Base-by-base conservation (phyloP, 2,888 invertebrate genomes). In the Cantharis flavilabris region DNA sequence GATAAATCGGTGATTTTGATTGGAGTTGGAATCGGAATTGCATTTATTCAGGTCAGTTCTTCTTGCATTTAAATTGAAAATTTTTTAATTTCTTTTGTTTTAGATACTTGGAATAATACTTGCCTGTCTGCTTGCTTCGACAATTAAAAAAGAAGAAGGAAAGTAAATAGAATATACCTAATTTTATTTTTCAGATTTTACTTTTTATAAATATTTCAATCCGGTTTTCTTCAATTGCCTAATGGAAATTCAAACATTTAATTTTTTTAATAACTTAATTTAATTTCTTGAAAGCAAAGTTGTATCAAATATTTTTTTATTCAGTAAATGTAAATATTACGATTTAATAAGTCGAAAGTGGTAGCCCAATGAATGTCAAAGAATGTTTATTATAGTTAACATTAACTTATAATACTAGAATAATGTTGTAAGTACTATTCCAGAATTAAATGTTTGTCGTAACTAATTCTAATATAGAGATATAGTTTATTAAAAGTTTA, bases 31-130 rank as follows among this genome's bases (percentile, higher is more conserved):
- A 91, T 93, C 70, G 92, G 93, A 71, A 91, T 93, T 76, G 92
- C 92, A 23, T 92, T 93, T 82, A 80, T 91, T 18, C 90, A 91
- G 88, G 91, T 90, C 84, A 82, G 80, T 72, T 11, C 11, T 14
- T 30, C 3, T 30, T 9, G 10, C 9, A 10, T 28, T 10, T 28
- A 1, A 1, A 9, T 10, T 9, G 23, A 4, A 5, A 23, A 5
- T 23, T 5, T 28, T 30, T 30, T 10, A 10, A 30, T 78, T 75
- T 78, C 62, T 81, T 75, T 70, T 72, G 76, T 92, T 93, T 76
- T 91, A 96, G 95, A 90, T 97, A 71, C 90, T 94, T 82, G 97
- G 97, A 73, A 95, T 97, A 80, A 88, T 96, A 26, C 90, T 98
- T 78, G 96, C 97, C 3, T 93, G 96, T 86, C 96, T 95, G 90